Evolutionary conservation across 2,888 invertebrate species (phyloP), one percentile per base, ranked within the genome.

Genomic region (Melanargia galathea): DNA sequence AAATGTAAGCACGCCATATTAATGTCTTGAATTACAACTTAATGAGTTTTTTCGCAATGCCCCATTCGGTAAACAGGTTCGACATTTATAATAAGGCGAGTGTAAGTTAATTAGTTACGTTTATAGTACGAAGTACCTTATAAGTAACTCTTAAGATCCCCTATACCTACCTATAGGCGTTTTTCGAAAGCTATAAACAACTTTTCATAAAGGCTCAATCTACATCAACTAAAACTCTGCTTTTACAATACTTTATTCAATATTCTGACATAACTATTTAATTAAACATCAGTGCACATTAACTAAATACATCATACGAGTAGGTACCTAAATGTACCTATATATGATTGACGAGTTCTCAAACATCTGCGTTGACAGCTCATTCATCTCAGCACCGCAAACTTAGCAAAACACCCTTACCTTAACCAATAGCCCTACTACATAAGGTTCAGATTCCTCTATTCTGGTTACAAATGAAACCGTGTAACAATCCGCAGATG

Each of bases 401-500:
- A 43, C 43, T 55, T 55, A 26, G 24, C 7, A 10, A 30, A 30
- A 26, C 26, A 26, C 55, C 40, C 4, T 26, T 10, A 22, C n/a
- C 10, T 2, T 18, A 55, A 24, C 60, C 69, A 43, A 59, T 61
- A 55, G 18, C 0, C 2, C 1, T 24, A 33, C 0, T 0, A 13
- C 2, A 48, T 54, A 61, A 61, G 5, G 46, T 22, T 20, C 5
- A 38, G 24, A 35, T 24, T 61, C 35, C 3, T 16, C 38, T 46
- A 11, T 2, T 59, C 56, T 61, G 24, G 48, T 58, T 60, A 57
- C 62, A 67, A 67, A 54, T 10, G 38, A 10, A 24, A 54, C 4
- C 8, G 64, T 65, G 46, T 55, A 55, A 51, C 60, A 62, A 62
- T 61, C 66, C 52, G 58, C 66, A 62, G 66, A 68, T 65, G 68